Conservation (phyloP, 2,797 vertebrate species). For the Periparus ater region DNA sequence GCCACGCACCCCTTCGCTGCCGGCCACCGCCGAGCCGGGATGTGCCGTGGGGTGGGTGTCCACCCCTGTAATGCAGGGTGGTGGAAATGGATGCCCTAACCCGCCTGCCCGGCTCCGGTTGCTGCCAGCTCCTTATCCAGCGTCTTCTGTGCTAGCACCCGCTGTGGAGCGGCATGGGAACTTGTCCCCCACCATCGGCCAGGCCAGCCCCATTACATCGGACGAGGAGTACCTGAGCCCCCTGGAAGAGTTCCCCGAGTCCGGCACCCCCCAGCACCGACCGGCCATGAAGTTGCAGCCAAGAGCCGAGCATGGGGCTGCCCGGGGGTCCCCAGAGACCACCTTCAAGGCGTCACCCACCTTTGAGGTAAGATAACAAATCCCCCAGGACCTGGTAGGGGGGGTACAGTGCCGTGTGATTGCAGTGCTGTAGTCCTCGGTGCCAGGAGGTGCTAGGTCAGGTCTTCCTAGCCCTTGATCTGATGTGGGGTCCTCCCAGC, state of each 20-base stretch:
- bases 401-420: not conserved
- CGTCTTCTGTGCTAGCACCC: constrained; percentile 68
- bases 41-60: not conserved
- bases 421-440: rapidly evolving
- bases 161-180: constrained; percentile 76
- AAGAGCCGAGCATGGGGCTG: constrained; percentile 51
- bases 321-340: constrained; percentile 69
- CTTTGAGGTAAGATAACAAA: constrained; percentile 86
- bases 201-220: constrained; percentile 93
- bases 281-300: constrained; percentile 73
- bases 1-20: constrained; percentile 41
- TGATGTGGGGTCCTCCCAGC: not conserved
- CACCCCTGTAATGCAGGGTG: not conserved
- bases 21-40: not conserved
- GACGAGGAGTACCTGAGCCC: constrained; percentile 98
- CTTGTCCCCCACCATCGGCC: constrained; percentile 77
- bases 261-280: constrained; percentile 71
- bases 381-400: not conserved
- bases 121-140: not conserved
- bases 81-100: not conserved
- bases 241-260: constrained; percentile 90
- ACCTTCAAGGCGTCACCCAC: constrained; percentile 89
- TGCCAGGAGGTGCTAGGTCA: not conserved
- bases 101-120: rapidly evolving
- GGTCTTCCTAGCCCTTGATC: not conserved